phyloP scores from a whole-genome alignment of 2,888 invertebrate genomes.

The Abrostola triplasia region DNA sequence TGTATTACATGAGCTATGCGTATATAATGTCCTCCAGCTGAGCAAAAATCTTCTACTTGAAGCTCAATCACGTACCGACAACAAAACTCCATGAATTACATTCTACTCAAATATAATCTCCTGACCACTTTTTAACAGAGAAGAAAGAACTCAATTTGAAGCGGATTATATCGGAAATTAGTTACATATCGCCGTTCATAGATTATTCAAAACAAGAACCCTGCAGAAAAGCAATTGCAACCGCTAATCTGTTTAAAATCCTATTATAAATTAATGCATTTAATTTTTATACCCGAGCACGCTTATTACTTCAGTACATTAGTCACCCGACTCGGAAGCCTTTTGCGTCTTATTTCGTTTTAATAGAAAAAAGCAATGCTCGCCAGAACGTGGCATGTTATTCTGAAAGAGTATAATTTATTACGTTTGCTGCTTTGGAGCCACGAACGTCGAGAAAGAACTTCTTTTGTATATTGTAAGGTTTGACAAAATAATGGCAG shows the following conservation, averaged over 20 bases:
- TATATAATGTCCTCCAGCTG: too few relatives aligned
- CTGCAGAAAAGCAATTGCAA: background rate
- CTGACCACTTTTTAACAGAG: too few relatives aligned
- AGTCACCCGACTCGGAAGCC: constrained; percentile 59
- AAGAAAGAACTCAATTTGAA: too few relatives aligned
- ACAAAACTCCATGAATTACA: too few relatives aligned
- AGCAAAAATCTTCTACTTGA: too few relatives aligned
- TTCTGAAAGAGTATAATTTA: constrained; percentile 75
- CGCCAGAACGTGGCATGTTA: constrained; percentile 64
- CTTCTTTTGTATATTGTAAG: constrained; percentile 51
- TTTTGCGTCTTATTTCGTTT: constrained; percentile 60
- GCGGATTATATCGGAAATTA: too few relatives aligned
- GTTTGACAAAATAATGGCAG: constrained; percentile 43
- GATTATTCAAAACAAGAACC: too few relatives aligned
- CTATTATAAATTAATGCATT: constrained; percentile 13
- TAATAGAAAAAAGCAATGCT: constrained; percentile 61
- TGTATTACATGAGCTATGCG: too few relatives aligned
- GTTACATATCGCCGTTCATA: too few relatives aligned
- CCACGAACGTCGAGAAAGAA: constrained; percentile 63
- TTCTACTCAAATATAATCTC: too few relatives aligned
- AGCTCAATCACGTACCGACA: too few relatives aligned
- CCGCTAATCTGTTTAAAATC: background rate
- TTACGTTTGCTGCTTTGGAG: constrained; percentile 64
- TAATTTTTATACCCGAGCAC: constrained; percentile 28
- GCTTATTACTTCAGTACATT: constrained; percentile 68